Conservation (phyloP, 2,888 invertebrate species). For the Willowsia nigromaculata region DNA sequence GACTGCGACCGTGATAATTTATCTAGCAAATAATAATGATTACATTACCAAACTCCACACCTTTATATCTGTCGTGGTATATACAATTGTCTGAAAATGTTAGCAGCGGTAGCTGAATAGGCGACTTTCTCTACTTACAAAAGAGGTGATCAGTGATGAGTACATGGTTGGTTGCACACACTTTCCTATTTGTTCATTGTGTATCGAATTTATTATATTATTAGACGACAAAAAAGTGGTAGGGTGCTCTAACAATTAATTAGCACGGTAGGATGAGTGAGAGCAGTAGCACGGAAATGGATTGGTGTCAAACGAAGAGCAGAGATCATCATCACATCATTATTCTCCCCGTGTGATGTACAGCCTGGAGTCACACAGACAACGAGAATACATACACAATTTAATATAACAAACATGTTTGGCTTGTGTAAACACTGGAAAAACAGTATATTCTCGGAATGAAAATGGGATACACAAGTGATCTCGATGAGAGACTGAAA, state of each 20-base stretch:
- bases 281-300: not conserved
- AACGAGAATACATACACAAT: too few relatives aligned
- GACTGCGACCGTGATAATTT: not conserved
- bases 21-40: constrained; percentile 72
- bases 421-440: not conserved
- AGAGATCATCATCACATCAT: not conserved
- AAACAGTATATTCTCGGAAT: too few relatives aligned
- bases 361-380: too few relatives aligned
- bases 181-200: not conserved
- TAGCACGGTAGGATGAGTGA: not conserved
- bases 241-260: constrained; percentile 5
- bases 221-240: not conserved
- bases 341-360: not conserved
- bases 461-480: too few relatives aligned
- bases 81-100: not conserved
- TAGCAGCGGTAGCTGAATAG: not conserved
- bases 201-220: not conserved
- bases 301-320: constrained; percentile 28
- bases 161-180: not conserved
- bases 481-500: too few relatives aligned
- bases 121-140: not conserved
- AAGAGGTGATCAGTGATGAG: not conserved
- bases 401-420: not conserved
- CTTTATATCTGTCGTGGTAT: not conserved
- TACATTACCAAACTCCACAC: constrained; percentile 70